Conservation (phyloP, 2,113 vertebrate genomes). For the Calyptomena viridis region DNA sequence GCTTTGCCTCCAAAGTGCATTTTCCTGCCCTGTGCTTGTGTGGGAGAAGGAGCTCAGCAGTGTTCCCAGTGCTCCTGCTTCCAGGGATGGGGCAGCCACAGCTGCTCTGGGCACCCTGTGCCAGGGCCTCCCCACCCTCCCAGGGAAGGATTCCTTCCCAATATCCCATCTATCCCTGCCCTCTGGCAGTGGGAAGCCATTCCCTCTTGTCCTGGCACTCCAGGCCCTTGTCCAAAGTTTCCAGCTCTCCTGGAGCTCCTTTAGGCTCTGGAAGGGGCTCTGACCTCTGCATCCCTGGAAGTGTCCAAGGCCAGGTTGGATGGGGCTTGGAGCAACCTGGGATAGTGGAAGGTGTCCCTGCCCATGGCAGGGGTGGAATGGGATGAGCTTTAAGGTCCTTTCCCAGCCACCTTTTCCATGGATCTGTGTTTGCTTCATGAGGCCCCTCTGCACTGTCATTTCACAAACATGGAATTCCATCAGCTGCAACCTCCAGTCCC, state of each 20-base stretch:
- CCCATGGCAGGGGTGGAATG: background rate
- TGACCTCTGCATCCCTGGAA: background rate
- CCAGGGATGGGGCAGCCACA: background rate
- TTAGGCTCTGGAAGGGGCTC: background rate
- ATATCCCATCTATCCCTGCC: background rate
- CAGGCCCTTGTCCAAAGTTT: background rate
- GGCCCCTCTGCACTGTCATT: background rate
- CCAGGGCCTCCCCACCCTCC: background rate
- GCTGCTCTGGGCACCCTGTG: background rate
- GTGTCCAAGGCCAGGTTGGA: background rate
- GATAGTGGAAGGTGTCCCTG: background rate
- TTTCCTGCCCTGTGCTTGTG: background rate
- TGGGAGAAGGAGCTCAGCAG: background rate
- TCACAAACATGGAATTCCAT: accelerated
- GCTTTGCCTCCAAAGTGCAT: background rate
- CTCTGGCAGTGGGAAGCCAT: background rate
- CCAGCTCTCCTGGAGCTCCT: background rate
- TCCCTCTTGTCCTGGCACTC: background rate
- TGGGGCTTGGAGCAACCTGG: accelerated
- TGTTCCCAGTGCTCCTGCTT: background rate
- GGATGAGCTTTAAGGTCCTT: background rate
- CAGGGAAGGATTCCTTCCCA: background rate
- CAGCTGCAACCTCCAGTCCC: background rate
- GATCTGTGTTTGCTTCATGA: background rate
- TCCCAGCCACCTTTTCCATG: background rate